Evolutionary conservation across 2,888 invertebrate genomes (phyloP).

Genomic region (Andrena hattorfiana): DNA sequence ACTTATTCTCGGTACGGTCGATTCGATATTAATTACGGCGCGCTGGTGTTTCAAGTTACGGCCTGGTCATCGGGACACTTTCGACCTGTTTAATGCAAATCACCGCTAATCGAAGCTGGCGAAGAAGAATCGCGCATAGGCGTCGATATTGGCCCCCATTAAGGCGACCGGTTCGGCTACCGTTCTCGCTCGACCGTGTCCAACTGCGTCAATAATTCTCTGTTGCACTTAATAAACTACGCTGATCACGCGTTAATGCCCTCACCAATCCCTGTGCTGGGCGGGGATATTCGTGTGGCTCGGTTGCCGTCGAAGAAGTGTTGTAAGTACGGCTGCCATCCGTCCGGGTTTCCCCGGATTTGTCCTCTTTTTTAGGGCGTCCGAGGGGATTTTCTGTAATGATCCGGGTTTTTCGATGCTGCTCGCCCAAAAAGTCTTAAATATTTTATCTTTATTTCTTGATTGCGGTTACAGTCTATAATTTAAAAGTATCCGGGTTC

Average conservation of each 20-base stretch:
- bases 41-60: neutral
- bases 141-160: slow-evolving; percentile 38
- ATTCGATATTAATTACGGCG: slow-evolving; percentile 23
- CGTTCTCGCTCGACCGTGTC: slow-evolving; percentile 22
- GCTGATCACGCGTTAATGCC: slow-evolving; percentile 46
- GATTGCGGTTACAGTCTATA: too few species aligned
- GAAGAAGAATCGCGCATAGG: slow-evolving; percentile 31
- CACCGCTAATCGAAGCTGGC: slow-evolving; percentile 30
- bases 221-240: slow-evolving; percentile 55
- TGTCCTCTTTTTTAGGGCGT: too few species aligned
- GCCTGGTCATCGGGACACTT: neutral
- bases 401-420: too few species aligned
- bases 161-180: slow-evolving; percentile 20
- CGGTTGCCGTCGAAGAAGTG: too few species aligned
- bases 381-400: too few species aligned
- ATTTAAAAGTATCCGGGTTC: too few species aligned
- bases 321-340: too few species aligned
- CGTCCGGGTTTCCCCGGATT: too few species aligned
- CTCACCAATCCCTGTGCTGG: slow-evolving; percentile 12
- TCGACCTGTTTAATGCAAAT: slow-evolving; percentile 43
- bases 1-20: neutral
- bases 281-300: too few species aligned
- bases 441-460: too few species aligned
- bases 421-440: too few species aligned
- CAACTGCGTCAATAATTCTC: slow-evolving; percentile 41